A percentile compares a stretch with the other conserved stretches of the same genome.
phyloP scores from a whole-genome alignment of 2,113 vertebrate species.

The Jacana jacana region DNA sequence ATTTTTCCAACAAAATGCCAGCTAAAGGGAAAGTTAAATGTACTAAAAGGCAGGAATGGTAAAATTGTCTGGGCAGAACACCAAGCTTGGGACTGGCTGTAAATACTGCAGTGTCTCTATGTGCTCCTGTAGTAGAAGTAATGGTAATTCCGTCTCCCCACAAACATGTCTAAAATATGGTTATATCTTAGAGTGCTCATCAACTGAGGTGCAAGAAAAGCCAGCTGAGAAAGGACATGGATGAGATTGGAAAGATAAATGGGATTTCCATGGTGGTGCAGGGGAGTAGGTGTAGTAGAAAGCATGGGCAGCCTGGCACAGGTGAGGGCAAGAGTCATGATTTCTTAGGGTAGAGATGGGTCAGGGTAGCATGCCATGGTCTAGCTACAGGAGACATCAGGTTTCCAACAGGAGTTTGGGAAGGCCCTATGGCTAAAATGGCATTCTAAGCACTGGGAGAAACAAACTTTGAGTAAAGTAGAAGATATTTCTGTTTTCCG shows the following conservation, averaged over 20 bases:
- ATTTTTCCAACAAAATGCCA: constrained; percentile 30
- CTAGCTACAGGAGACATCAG: neutral
- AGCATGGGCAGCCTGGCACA: neutral
- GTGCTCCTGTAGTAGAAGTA: neutral
- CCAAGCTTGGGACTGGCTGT: neutral
- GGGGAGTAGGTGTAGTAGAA: neutral
- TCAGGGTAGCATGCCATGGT: accelerated
- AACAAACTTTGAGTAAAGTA: neutral
- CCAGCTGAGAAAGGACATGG: neutral
- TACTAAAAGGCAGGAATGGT: neutral
- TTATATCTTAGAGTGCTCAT: neutral
- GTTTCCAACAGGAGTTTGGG: neutral
- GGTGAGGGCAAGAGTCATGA: neutral
- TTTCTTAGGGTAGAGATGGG: neutral
- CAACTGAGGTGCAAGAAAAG: neutral
- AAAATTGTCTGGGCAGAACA: constrained; percentile 6
- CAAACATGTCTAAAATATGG: neutral
- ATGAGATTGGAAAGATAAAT: neutral
- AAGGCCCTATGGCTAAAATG: neutral
- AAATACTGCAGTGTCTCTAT: neutral
- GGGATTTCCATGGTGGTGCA: neutral
- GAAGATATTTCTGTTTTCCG: neutral
- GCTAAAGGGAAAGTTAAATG: neutral
- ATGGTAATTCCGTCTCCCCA: neutral
- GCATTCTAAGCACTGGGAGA: neutral